A percentile compares a stretch with the other conserved stretches of the same genome.
Conservation (phyloP, 1,140 invertebrate genomes). For the Octopus sinensis region DNA sequence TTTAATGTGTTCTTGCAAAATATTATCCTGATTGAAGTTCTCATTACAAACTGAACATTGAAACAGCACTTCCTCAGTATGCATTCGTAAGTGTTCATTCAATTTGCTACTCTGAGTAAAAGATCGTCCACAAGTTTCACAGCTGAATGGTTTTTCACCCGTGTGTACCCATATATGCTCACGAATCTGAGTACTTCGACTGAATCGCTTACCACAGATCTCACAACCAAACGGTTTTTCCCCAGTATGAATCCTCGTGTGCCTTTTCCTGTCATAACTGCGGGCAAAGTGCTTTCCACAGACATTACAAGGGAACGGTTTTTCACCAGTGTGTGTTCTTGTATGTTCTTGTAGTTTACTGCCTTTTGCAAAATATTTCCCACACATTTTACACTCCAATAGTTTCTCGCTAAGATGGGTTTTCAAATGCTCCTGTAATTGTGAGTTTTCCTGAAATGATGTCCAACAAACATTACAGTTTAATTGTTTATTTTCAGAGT, state of each 20-base stretch:
- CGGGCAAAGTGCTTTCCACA: neutral
- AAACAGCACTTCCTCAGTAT: neutral
- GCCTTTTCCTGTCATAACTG: constrained; percentile 51
- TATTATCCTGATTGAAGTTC: too few relatives aligned
- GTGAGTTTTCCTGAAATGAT: too few relatives aligned
- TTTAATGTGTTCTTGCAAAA: too few relatives aligned
- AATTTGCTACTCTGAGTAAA: constrained; percentile 43
- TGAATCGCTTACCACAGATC: constrained; percentile 91
- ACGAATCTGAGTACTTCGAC: constrained; percentile 86
- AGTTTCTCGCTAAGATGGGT: neutral
- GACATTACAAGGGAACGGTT: neutral
- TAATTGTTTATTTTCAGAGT: too few relatives aligned
- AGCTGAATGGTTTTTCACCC: constrained; percentile 95
- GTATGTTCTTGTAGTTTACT: neutral
- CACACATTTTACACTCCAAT: neutral
- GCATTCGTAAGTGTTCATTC: constrained; percentile 8
- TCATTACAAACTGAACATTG: neutral
- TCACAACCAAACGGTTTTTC: constrained; percentile 66
- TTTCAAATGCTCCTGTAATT: too few relatives aligned
- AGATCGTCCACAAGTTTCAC: constrained; percentile 74
- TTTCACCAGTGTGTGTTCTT: constrained; percentile 1
- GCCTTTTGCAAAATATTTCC: neutral
- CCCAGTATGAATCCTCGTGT: constrained; percentile 51
- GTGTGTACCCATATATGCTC: constrained; percentile 93
- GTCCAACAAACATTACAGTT: too few relatives aligned